Percentiles rank a stretch among this genome's conserved stretches.
These are phyloP conservation scores for Conopomorpha cramerella DNA, from an alignment of 1,140 invertebrate genomes.

Conservation along the genomic window DNA sequence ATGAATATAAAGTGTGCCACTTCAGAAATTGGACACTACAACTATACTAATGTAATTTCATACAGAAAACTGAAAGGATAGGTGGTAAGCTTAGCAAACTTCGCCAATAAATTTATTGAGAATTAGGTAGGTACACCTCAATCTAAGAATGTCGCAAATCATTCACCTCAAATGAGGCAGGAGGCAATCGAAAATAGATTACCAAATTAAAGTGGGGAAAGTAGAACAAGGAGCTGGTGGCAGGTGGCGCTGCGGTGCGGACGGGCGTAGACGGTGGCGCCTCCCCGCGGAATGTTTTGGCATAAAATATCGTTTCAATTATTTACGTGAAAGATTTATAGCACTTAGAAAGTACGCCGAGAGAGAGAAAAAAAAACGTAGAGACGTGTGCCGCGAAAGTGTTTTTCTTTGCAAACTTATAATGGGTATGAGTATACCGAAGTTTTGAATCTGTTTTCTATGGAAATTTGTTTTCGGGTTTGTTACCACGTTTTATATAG, in stretches of 20 bases:
- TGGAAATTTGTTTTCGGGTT: constrained; percentile 56
- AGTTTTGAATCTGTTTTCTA: constrained; percentile 56
- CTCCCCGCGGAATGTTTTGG: constrained; percentile 57
- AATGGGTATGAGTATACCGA: constrained; percentile 54
- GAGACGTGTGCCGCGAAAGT: constrained; percentile 57
- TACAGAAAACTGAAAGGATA: too few species aligned
- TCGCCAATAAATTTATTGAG: too few species aligned
- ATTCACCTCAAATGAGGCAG: constrained; percentile 1
- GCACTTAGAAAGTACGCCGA: constrained; percentile 56
- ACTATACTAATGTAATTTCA: too few species aligned
- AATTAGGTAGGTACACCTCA: too few species aligned
- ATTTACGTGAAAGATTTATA: constrained; percentile 60
- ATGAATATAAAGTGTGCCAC: too few species aligned
- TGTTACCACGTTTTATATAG: background rate
- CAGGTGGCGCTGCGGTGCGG: constrained; percentile 21
- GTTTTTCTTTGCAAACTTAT: constrained; percentile 58
- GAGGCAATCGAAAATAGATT: constrained; percentile 61
- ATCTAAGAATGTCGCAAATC: too few species aligned
- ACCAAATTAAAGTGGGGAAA: constrained; percentile 60
- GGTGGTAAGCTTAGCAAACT: too few species aligned
- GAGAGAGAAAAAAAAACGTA: constrained; percentile 55
- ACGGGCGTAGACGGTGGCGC: constrained; percentile 22
- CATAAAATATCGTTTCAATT: constrained; percentile 62
- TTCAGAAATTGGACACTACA: too few species aligned
- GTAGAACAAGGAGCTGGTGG: constrained; percentile 50